Percentiles rank a stretch among this genome's conserved stretches.
phyloP scores from a whole-genome alignment of 2,797 vertebrate genomes.

The Rhinoraja longicauda region DNA sequence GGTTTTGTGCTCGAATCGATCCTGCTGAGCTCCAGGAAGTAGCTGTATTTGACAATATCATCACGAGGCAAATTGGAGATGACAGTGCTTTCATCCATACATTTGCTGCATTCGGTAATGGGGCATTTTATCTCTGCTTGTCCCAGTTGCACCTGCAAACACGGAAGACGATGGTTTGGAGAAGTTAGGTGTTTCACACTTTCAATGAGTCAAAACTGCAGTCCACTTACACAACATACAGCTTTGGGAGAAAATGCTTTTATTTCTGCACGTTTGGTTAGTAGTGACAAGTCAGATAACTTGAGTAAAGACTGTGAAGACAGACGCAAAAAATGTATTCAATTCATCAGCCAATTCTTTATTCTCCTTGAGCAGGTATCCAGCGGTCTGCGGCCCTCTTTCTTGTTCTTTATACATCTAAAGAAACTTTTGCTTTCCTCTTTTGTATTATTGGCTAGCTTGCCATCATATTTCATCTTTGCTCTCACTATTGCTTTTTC shows the following conservation, averaged over 20 bases:
- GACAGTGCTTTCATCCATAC: slow-evolving; percentile 79
- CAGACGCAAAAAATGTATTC: no score
- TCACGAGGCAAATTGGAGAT: slow-evolving; percentile 76
- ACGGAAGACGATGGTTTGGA: background rate
- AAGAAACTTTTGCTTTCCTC: no score
- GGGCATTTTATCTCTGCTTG: slow-evolving; percentile 81
- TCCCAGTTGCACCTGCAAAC: slow-evolving; percentile 74
- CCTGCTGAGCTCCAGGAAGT: slow-evolving; percentile 88
- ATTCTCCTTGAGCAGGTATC: background rate
- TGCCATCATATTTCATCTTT: no score
- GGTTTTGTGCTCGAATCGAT: slow-evolving; percentile 92
- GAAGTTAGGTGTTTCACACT: background rate
- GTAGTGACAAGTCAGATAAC: background rate
- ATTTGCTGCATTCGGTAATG: slow-evolving; percentile 84
- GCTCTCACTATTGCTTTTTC: no score
- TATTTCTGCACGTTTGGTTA: background rate
- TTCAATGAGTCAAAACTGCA: background rate
- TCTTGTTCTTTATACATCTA: no score
- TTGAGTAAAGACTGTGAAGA: background rate
- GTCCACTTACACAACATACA: background rate
- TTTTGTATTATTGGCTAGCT: no score
- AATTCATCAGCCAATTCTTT: background rate
- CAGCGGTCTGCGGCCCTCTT: no score
- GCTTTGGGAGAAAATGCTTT: background rate
- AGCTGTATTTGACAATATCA: slow-evolving; percentile 83